A percentile compares a stretch with the other conserved stretches of the same genome.
phyloP scores from a whole-genome alignment of 2,888 invertebrate genomes.

The Hybos culiciformis region DNA sequence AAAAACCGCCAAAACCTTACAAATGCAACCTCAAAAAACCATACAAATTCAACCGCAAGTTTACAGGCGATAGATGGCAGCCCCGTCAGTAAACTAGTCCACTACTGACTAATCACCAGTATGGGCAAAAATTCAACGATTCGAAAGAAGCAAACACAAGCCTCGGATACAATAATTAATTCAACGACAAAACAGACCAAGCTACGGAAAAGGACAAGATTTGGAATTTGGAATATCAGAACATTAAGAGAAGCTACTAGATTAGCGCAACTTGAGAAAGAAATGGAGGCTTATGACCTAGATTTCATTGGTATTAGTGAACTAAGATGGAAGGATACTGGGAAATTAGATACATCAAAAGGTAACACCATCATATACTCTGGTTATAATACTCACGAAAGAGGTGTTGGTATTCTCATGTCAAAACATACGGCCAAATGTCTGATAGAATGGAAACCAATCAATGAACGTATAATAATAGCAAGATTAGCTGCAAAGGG shows the following conservation, averaged over 20 bases:
- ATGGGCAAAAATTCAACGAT: too few relatives aligned
- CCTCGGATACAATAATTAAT: too few relatives aligned
- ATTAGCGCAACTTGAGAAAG: not conserved
- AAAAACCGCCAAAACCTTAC: too few relatives aligned
- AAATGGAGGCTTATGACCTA: not conserved
- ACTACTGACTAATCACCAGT: too few relatives aligned
- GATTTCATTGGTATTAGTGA: not conserved
- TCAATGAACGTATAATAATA: not conserved
- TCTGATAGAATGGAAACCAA: not conserved
- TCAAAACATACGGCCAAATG: too few relatives aligned
- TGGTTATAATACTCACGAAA: not conserved
- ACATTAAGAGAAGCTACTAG: constrained; percentile 2
- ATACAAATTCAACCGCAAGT: too few relatives aligned
- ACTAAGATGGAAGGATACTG: not conserved
- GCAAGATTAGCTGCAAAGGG: not conserved
- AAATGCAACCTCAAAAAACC: too few relatives aligned
- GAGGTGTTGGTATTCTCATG: too few relatives aligned
- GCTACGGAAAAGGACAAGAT: constrained; percentile 1
- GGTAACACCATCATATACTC: not conserved
- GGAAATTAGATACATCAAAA: not conserved
- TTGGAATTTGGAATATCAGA: constrained; percentile 1
- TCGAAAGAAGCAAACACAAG: too few relatives aligned
- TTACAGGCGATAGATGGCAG: too few relatives aligned
- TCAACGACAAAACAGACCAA: too few relatives aligned
- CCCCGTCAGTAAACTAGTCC: too few relatives aligned